Evolutionary conservation across 92 coral and sea anemone species (phyloP).

Genomic region (Parazoanthus swiftii): DNA sequence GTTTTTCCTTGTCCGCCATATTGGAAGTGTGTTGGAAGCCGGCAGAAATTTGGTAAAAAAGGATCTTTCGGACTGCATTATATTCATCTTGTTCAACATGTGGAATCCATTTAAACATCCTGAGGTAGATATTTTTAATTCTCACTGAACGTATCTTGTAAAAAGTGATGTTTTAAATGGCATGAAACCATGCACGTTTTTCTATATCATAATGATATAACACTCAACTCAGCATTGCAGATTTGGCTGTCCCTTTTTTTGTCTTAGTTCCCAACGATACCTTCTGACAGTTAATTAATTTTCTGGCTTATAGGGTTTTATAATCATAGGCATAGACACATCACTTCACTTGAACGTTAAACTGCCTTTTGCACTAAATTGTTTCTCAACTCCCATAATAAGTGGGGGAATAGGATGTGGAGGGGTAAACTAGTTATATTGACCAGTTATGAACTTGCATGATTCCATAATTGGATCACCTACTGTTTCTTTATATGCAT

Average conservation of each 20-base stretch:
- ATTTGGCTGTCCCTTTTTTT: neutral
- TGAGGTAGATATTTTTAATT: slow-evolving; percentile 9
- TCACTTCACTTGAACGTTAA: too few species aligned
- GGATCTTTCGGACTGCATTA: neutral
- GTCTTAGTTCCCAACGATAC: too few species aligned
- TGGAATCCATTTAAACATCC: slow-evolving; percentile 33
- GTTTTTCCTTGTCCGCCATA: slow-evolving; percentile 28
- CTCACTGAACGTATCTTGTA: neutral
- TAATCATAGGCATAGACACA: too few species aligned
- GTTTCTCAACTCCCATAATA: too few species aligned
- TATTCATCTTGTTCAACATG: slow-evolving; percentile 15
- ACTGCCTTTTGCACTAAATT: too few species aligned
- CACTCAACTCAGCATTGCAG: neutral
- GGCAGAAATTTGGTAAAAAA: neutral
- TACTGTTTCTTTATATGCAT: too few species aligned
- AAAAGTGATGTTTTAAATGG: neutral
- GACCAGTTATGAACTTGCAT: too few species aligned
- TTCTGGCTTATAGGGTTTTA: too few species aligned
- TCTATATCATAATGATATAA: neutral
- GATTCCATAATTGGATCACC: too few species aligned
- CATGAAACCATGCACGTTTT: slow-evolving; percentile 17
- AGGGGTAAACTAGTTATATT: too few species aligned
- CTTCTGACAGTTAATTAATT: too few species aligned
- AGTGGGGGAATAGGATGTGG: too few species aligned
- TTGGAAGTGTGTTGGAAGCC: slow-evolving; percentile 11